Base-by-base conservation (phyloP, 2,797 vertebrate species). In the Fistularia commersonii region DNA sequence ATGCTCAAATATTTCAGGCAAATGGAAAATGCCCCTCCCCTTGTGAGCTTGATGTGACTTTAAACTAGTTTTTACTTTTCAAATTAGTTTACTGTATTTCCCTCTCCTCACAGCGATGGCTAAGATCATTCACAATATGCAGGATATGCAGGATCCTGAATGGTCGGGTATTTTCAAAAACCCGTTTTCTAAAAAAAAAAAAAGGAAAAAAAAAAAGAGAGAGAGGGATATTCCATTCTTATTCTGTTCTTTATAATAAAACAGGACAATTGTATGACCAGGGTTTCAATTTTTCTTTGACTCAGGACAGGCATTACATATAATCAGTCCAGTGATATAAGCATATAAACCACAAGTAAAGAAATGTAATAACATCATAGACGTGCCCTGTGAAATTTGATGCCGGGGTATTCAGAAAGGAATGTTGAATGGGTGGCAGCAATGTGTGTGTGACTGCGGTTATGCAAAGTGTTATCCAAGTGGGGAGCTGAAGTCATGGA, bases 401-500 rank as follows among this genome's bases (percentile, higher is more conserved):
- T 66, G 54, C 76, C 39, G 32, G 62, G 75, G 63, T 72, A 71
- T 82, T 85, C 74, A 80, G 72, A 67, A 56, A 71, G 69, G 64
- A 81, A 77, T 81, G 79, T 73, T 84, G 74, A 84, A 82, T 79
- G 78, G 72, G 71, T 72, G 76, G 67, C 69, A 72, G 72, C 72
- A 64, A 42, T 59, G 66, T 61, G 60, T 64, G 68, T 47, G 52
- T 47, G 71, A 66, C 61, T 72, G 73, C 77, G 77, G 72, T 77
- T 77, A 76, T 81, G 83, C 70, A 81, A 79, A 86, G 74, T 80
- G 71, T 71, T 80, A 80, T 82, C 69, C 76, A 78, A 81, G 77
- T 81, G 73, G 36, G 59, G 73, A 80, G 79, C 82, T 86, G 83
- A 87, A 89, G 86, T 87, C 82, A 87, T 87, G 86, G 84, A 87